Conservation (phyloP, 1,140 invertebrate species). For the Lordiphosa clarofinis region DNA sequence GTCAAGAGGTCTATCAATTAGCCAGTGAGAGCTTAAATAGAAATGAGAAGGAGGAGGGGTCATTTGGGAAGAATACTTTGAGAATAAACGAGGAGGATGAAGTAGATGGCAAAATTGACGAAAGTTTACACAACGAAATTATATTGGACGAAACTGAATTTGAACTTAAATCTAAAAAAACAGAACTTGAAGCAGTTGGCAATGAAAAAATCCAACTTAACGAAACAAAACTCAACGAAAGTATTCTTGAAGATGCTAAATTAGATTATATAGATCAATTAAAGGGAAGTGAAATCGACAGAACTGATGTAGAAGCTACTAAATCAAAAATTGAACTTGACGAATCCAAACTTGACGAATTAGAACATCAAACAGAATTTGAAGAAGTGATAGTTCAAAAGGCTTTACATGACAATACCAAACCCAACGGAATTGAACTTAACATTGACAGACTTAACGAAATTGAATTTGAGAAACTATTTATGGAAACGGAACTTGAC, state of each 20-base stretch:
- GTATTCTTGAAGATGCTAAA: background rate
- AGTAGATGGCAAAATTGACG: too few relatives aligned
- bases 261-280: too few relatives aligned
- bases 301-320: too few relatives aligned
- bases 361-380: background rate
- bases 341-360: conserved; percentile 13
- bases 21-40: conserved; percentile 1
- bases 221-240: conserved; percentile 3
- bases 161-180: background rate
- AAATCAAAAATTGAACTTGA: too few relatives aligned
- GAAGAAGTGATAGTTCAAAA: background rate
- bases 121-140: too few relatives aligned
- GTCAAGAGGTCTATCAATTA: conserved; percentile 7
- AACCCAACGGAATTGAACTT: too few relatives aligned
- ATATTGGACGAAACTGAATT: too few relatives aligned
- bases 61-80: background rate
- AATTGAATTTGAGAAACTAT: too few relatives aligned
- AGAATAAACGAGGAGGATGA: conserved; percentile 3
- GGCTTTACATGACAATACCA: too few relatives aligned
- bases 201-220: background rate
- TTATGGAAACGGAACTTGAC: conserved; percentile 4
- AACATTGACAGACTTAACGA: too few relatives aligned
- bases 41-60: background rate
- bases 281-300: too few relatives aligned
- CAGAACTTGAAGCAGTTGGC: conserved; percentile 11